A percentile compares a stretch with the other conserved stretches of the same genome.
Conservation (phyloP, 2,797 vertebrate species). For the Craterocephalus amniculus region DNA sequence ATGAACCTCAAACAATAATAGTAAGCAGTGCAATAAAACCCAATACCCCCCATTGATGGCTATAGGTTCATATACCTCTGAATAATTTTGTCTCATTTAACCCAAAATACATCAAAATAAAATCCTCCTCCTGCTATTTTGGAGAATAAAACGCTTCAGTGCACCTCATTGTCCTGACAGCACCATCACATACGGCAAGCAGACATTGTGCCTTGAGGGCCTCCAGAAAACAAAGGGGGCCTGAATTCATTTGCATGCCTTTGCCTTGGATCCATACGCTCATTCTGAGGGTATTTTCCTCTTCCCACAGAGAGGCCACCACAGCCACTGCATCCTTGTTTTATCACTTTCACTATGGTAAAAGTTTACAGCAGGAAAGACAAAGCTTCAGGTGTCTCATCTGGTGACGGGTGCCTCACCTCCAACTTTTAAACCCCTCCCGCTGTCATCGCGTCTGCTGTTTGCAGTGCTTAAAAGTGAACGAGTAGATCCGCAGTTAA, state of each 20-base stretch:
- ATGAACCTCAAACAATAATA: conserved; percentile 66
- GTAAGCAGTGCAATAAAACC: conserved; percentile 69
- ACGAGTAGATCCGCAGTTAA: conserved; percentile 81
- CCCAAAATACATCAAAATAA: conserved; percentile 76
- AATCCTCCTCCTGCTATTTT: conserved; percentile 67
- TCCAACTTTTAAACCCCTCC: conserved; percentile 77
- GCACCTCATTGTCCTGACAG: conserved; percentile 70
- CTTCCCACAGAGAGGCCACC: conserved; percentile 55
- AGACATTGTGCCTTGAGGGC: conserved; percentile 69
- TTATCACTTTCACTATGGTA: conserved; percentile 52
- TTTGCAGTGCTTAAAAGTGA: conserved; percentile 76
- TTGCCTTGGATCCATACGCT: conserved; percentile 49
- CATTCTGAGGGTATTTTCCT: conserved; percentile 40
- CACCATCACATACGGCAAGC: conserved; percentile 69
- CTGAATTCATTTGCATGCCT: conserved; percentile 75
- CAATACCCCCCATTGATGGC: conserved; percentile 53
- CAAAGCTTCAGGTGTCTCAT: conserved; percentile 72
- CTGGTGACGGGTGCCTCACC: conserved; percentile 73
- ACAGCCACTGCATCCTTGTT: conserved; percentile 30
- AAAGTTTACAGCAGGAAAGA: conserved; percentile 77
- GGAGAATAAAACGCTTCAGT: conserved; percentile 68
- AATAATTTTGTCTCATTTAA: conserved; percentile 78
- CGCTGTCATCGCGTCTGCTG: conserved; percentile 70
- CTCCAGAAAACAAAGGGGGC: conserved; percentile 65
- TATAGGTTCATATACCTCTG: conserved; percentile 74